Evolutionary conservation across 1,140 invertebrate species (phyloP).

Genomic region (Drosophila insularis): DNA sequence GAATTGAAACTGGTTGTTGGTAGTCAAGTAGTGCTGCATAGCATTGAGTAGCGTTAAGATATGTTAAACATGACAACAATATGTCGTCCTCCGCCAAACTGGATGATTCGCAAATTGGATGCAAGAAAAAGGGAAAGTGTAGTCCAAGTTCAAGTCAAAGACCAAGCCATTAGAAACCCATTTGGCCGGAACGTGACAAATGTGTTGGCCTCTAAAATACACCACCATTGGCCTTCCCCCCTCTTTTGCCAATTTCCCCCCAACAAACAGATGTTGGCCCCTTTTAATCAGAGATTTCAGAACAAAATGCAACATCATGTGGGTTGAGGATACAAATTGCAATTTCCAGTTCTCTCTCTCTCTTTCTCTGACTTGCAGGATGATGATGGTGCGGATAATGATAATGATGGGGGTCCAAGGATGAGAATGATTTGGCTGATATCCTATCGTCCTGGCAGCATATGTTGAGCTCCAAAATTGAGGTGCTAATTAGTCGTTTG

Average conservation of each 20-base stretch:
- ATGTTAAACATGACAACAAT: constrained; percentile 82
- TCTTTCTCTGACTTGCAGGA: background rate
- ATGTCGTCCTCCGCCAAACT: constrained; percentile 56
- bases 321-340: background rate
- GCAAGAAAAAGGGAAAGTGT: constrained; percentile 4
- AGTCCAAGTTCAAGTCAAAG: background rate
- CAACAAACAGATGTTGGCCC: background rate
- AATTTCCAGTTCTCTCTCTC: background rate
- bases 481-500: constrained; percentile 8
- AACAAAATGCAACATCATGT: background rate
- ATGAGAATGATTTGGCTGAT: background rate
- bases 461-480: constrained; percentile 3
- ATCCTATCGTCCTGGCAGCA: constrained; percentile 1
- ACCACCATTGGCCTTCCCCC: background rate
- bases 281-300: background rate
- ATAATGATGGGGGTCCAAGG: background rate
- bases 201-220: background rate
- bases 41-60: constrained; percentile 76
- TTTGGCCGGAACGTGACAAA: constrained; percentile 1
- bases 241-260: too few species aligned
- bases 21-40: constrained; percentile 43
- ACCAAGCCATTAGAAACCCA: background rate
- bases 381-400: background rate
- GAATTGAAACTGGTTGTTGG: constrained; percentile 45
- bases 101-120: constrained; percentile 34